Conservation (phyloP, 92 coral and sea anemone genomes). For the Galaxea fascicularis region DNA sequence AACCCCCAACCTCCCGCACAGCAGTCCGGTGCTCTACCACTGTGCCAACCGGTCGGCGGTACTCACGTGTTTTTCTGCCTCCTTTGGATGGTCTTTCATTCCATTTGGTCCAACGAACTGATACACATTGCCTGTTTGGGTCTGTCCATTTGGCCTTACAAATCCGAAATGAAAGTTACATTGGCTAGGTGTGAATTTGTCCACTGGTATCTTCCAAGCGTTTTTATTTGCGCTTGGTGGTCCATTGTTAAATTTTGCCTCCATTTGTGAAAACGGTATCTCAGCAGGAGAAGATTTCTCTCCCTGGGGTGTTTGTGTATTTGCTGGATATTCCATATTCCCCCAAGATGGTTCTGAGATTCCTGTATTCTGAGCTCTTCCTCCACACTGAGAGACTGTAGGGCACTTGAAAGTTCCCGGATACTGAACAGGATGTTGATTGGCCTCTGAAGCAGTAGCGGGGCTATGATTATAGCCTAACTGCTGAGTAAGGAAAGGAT, state of each 20-base stretch:
- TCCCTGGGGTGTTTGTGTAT: background rate
- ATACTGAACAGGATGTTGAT: conserved; percentile 2
- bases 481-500: background rate
- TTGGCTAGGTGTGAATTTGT: background rate
- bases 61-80: conserved; percentile 1
- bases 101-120: background rate
- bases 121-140: background rate
- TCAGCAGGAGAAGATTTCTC: background rate
- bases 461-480: background rate
- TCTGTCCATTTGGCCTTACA: background rate
- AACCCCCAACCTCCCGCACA: no score
- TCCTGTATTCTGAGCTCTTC: background rate
- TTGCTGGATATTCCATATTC: background rate
- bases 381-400: background rate
- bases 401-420: background rate
- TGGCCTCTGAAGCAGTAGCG: background rate
- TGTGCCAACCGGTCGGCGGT: no score
- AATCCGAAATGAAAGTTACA: background rate
- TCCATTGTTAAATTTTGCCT: background rate
- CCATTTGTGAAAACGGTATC: background rate
- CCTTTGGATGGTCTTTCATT: background rate
- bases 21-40: no score
- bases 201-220: background rate
- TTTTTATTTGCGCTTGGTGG: background rate
- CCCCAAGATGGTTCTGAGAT: background rate